Conservation (phyloP, 2,888 invertebrate genomes). For the Peribatodes rhomboidaria region DNA sequence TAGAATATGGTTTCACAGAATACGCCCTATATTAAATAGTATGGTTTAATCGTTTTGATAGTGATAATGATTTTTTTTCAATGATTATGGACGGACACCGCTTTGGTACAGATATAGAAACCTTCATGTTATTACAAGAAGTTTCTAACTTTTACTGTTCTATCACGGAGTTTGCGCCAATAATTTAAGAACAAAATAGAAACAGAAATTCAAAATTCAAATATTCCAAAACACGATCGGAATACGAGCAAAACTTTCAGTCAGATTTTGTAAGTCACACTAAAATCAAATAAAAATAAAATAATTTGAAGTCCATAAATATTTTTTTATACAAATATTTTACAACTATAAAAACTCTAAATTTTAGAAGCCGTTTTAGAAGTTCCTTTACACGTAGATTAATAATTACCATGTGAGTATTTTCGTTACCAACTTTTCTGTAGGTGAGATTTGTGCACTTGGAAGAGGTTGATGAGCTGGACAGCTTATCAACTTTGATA, state of each 20-base stretch:
- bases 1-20: too few species aligned
- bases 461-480: too few species aligned
- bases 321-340: constrained; percentile 14
- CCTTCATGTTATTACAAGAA: not conserved
- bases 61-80: too few species aligned
- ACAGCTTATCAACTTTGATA: too few species aligned
- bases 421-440: constrained; percentile 16
- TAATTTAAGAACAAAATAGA: constrained; percentile 12
- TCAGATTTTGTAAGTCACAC: constrained; percentile 36
- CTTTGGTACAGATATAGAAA: not conserved
- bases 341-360: constrained; percentile 1
- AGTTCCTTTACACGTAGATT: constrained; percentile 21
- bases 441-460: too few species aligned
- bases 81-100: not conserved
- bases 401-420: constrained; percentile 32
- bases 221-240: constrained; percentile 20
- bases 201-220: constrained; percentile 19
- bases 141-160: not conserved
- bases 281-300: constrained; percentile 38
- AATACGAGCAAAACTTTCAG: constrained; percentile 19
- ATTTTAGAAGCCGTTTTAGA: constrained; percentile 25
- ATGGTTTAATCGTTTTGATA: too few species aligned
- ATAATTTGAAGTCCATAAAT: constrained; percentile 36
- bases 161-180: not conserved
- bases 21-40: too few species aligned